Evolutionary conservation across 1,140 invertebrate genomes (phyloP).

Genomic region (Drosophila eugracilis): DNA sequence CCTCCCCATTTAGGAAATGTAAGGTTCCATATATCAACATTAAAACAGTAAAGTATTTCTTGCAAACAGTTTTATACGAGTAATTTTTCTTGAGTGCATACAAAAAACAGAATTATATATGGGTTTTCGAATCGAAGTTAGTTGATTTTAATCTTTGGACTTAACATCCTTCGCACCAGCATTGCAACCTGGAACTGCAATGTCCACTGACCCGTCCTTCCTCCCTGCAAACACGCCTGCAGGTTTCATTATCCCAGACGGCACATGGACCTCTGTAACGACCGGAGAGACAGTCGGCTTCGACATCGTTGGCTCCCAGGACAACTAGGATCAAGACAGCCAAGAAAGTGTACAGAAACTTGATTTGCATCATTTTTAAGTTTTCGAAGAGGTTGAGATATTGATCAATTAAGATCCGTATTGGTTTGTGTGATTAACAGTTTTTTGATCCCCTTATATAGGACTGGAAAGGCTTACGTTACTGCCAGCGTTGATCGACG

Average conservation of each 20-base stretch:
- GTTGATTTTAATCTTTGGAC: not conserved
- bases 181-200: constrained; percentile 1
- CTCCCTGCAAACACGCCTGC: constrained; percentile 10
- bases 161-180: constrained; percentile 25
- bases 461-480: not conserved
- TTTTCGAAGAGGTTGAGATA: not conserved
- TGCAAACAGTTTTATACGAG: no score
- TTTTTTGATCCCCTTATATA: not conserved
- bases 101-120: no score
- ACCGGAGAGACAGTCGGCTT: constrained; percentile 15
- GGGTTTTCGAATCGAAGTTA: no score
- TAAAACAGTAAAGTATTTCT: no score
- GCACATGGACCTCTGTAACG: constrained; percentile 6
- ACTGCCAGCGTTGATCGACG: not conserved
- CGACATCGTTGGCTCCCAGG: no score
- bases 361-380: constrained; percentile 15
- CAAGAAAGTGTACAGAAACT: constrained; percentile 8
- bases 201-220: constrained; percentile 7
- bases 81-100: no score
- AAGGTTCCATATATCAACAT: no score
- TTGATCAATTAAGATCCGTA: not conserved
- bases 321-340: constrained; percentile 15
- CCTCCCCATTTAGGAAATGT: not conserved
- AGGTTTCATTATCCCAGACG: constrained; percentile 16
- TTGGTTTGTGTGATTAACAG: not conserved